Evolutionary conservation across 2,113 vertebrate genomes (phyloP).

Genomic region (Thamnophis sirtalis): DNA sequence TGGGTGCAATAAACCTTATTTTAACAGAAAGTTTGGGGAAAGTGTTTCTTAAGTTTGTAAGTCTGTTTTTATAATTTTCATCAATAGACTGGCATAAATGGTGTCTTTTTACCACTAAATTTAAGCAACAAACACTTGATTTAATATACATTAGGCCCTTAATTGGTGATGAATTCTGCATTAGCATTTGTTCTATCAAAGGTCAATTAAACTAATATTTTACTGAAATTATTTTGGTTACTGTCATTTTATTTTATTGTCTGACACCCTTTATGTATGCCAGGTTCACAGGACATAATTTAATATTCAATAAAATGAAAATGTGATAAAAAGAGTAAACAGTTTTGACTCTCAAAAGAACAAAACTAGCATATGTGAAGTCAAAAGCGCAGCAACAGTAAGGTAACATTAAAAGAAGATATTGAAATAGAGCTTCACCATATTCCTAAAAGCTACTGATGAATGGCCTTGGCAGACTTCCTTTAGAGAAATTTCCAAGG

Average conservation of each 20-base stretch:
- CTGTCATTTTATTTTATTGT: background rate
- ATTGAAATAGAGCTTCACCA: too few species aligned
- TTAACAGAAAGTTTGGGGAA: background rate
- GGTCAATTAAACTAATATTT: background rate
- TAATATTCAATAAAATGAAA: background rate
- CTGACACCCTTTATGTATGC: background rate
- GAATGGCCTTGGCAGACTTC: background rate
- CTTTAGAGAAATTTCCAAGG: background rate
- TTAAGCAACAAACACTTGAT: background rate
- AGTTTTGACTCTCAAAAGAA: background rate
- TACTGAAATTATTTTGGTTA: background rate
- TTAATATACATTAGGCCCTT: background rate
- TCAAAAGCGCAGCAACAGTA: background rate
- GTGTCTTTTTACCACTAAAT: background rate
- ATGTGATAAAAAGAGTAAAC: background rate
- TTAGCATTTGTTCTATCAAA: background rate
- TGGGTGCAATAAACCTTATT: background rate
- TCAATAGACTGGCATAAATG: background rate
- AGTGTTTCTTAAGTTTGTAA: background rate
- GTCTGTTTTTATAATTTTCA: background rate
- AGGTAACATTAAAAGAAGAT: background rate
- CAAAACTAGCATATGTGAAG: background rate
- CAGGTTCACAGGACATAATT: background rate
- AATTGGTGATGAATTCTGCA: background rate
- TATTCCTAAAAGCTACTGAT: background rate